These are phyloP conservation scores for Campopleginae sp. DNA, from an alignment of 2,888 invertebrate genomes.

Conservation along the genomic window DNA sequence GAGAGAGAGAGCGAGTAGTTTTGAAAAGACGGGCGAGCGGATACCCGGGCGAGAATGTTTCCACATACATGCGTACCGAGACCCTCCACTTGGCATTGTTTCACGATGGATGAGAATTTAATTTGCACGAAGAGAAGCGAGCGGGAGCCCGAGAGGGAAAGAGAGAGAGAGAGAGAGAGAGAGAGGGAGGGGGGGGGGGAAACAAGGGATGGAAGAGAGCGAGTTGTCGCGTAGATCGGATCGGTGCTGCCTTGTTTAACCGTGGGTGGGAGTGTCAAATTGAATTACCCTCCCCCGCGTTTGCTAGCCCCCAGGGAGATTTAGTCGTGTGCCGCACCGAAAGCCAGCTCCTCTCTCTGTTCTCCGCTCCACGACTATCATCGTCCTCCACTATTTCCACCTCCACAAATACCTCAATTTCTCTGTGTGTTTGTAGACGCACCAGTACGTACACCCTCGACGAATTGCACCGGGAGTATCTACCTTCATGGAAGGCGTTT, in stretches of 20 bases:
- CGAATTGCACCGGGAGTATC: conserved; percentile 54
- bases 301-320: conserved; percentile 78
- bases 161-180: conserved; percentile 58
- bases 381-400: conserved; percentile 60
- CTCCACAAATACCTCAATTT: conserved; percentile 32
- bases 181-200: conserved; percentile 45
- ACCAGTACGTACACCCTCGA: conserved; percentile 38
- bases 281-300: conserved; percentile 81
- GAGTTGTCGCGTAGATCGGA: conserved; percentile 69
- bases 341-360: conserved; percentile 62
- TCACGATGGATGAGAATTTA: conserved; percentile 84
- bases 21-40: conserved; percentile 16
- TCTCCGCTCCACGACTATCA: conserved; percentile 60
- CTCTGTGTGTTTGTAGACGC: conserved; percentile 18
- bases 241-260: conserved; percentile 82
- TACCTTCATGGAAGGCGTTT: conserved; percentile 79
- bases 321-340: conserved; percentile 75
- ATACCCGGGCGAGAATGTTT: conserved; percentile 29
- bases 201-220: conserved; percentile 47
- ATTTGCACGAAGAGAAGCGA: conserved; percentile 79
- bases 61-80: conserved; percentile 24
- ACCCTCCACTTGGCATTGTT: conserved; percentile 78
- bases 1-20: conserved; percentile 11
- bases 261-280: conserved; percentile 84
- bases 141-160: conserved; percentile 41